A percentile compares a stretch with the other conserved stretches of the same genome.
phyloP scores from a whole-genome alignment of 2,113 vertebrate species.

The Oreochromis spilurus region DNA sequence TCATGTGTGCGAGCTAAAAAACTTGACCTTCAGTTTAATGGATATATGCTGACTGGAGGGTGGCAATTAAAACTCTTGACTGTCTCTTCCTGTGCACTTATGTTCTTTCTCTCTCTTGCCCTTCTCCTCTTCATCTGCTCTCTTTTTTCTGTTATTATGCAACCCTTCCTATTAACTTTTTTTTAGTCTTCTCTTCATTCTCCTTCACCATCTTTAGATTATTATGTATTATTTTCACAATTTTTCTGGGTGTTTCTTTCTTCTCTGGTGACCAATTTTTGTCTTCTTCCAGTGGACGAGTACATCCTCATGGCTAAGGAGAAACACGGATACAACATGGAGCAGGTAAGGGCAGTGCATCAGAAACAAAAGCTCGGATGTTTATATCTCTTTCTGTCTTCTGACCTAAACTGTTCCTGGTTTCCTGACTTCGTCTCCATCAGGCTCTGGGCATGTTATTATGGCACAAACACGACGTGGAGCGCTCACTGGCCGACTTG shows the following conservation, averaged over 20 bases:
- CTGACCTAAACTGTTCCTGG: neutral
- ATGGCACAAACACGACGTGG: slow-evolving; percentile 99
- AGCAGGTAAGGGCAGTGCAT: slow-evolving; percentile 78
- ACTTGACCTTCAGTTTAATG: neutral
- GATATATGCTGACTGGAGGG: neutral
- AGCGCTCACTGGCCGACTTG: slow-evolving; percentile 95
- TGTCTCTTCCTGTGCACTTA: neutral
- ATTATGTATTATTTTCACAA: neutral
- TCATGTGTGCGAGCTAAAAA: neutral
- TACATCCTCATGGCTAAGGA: slow-evolving; percentile 98
- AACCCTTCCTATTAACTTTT: too few species aligned
- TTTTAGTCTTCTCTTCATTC: neutral
- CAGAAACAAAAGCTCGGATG: neutral
- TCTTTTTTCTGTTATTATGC: neutral
- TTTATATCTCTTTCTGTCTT: neutral
- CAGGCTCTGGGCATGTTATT: slow-evolving; percentile 97
- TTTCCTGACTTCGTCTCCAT: neutral
- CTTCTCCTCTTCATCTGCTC: neutral
- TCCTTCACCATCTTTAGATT: neutral
- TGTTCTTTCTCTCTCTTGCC: neutral
- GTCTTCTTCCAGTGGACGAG: slow-evolving; percentile 85
- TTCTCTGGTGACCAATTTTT: neutral
- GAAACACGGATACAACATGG: slow-evolving; percentile 98
- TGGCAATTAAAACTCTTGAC: neutral
- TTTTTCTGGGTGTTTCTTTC: neutral